Conservation (phyloP, 2,888 invertebrate genomes). For the Lepeophtheirus nordmannii region DNA sequence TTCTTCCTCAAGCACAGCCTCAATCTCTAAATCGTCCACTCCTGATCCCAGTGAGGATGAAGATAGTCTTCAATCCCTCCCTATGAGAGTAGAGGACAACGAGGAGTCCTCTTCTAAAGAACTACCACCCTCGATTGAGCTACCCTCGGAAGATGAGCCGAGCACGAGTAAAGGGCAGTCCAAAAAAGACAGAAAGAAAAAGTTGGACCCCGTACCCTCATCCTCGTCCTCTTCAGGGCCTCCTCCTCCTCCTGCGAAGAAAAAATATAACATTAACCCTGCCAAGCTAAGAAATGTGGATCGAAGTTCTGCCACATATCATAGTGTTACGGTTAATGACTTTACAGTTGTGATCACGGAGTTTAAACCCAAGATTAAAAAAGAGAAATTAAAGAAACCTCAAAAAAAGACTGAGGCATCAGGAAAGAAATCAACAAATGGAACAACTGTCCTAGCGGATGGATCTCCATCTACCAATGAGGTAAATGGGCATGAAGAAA, state of each 20-base stretch:
- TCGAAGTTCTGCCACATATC: conserved; percentile 73
- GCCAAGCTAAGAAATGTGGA: conserved; percentile 66
- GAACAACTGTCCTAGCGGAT: background rate
- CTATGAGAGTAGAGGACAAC: conserved; percentile 25
- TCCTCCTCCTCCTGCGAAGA: background rate
- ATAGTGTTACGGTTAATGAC: conserved; percentile 90
- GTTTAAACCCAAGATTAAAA: conserved; percentile 58
- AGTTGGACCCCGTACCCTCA: background rate
- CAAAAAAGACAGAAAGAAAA: conserved; percentile 14
- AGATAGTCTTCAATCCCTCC: background rate
- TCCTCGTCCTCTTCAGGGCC: background rate
- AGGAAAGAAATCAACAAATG: background rate
- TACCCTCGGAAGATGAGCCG: conserved; percentile 2
- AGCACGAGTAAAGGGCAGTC: background rate
- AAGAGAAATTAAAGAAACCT: conserved; percentile 25
- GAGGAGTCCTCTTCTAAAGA: background rate
- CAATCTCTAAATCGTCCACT: conserved; percentile 22
- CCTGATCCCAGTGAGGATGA: background rate
- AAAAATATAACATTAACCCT: conserved; percentile 1
- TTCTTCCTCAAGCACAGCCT: conserved; percentile 25
- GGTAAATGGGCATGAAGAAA: background rate
- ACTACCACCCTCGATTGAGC: background rate
- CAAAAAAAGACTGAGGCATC: background rate
- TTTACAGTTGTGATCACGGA: conserved; percentile 94
- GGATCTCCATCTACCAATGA: background rate